Evolutionary conservation across 1,140 invertebrate species (phyloP).

Genomic region (Agrypnia vestita): DNA sequence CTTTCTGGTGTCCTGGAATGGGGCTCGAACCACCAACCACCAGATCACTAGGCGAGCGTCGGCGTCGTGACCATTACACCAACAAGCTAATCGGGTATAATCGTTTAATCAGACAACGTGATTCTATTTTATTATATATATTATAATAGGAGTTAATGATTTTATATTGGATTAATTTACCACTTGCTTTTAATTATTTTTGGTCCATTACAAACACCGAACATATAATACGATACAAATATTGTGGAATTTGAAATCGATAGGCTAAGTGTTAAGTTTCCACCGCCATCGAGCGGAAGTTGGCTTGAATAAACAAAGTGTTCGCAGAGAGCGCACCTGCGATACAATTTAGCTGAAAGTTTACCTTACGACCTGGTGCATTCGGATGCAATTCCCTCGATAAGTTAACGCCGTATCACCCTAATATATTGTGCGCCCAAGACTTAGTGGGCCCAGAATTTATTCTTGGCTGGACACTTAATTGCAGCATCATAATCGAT

Average conservation of each 20-base stretch:
- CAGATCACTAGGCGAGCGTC: too few relatives aligned
- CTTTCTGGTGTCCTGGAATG: too few relatives aligned
- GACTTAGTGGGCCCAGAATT: constrained; percentile 7
- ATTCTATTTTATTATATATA: too few relatives aligned
- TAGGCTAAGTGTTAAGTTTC: constrained; percentile 37
- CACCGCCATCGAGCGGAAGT: constrained; percentile 33
- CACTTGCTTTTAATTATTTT: too few relatives aligned
- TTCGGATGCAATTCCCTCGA: constrained; percentile 24
- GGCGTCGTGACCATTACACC: too few relatives aligned
- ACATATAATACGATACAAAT: not conserved
- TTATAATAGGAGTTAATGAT: too few relatives aligned
- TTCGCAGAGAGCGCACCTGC: constrained; percentile 34
- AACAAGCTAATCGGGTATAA: too few relatives aligned
- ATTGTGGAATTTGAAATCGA: constrained; percentile 23
- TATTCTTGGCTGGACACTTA: constrained; percentile 39
- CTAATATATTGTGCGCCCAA: not conserved
- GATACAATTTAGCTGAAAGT: constrained; percentile 17
- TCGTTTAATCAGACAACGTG: too few relatives aligned
- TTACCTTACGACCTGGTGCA: constrained; percentile 31
- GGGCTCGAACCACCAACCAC: too few relatives aligned
- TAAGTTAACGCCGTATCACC: not conserved
- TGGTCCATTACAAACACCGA: too few relatives aligned
- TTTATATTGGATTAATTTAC: too few relatives aligned
- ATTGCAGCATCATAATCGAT: constrained; percentile 39
- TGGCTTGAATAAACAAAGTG: constrained; percentile 37